Evolutionary conservation across 2,888 invertebrate genomes (phyloP).

Genomic region (Trisateles emortualis): DNA sequence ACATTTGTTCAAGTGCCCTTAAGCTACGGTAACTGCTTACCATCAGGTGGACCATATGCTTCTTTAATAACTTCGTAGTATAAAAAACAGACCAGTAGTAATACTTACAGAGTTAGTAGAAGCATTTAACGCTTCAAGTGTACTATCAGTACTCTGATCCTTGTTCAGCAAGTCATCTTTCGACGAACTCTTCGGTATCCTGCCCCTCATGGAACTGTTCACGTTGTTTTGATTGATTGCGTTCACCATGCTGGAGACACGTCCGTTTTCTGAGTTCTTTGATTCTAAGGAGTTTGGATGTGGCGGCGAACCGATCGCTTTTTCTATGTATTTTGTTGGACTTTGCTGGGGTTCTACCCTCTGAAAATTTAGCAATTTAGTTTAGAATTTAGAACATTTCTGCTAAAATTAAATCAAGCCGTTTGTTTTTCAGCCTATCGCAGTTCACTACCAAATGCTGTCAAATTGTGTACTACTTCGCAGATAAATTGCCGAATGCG

Average conservation of each 20-base stretch:
- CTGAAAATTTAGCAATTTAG: slow-evolving; percentile 57
- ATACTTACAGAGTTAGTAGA: slow-evolving; percentile 79
- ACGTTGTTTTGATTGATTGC: slow-evolving; percentile 73
- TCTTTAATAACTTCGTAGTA: no score
- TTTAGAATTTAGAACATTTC: background rate
- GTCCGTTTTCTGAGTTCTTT: slow-evolving; percentile 69
- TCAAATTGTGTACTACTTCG: no score
- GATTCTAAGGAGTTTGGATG: slow-evolving; percentile 54
- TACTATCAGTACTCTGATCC: slow-evolving; percentile 68
- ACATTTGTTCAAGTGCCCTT: no score
- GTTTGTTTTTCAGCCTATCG: no score
- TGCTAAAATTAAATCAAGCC: no score
- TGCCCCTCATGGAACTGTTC: slow-evolving; percentile 69
- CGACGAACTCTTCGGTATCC: slow-evolving; percentile 79
- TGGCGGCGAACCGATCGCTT: slow-evolving; percentile 70
- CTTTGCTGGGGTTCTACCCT: slow-evolving; percentile 81
- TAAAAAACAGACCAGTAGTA: no score
- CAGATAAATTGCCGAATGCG: no score
- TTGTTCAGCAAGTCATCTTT: slow-evolving; percentile 78
- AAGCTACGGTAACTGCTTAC: no score
- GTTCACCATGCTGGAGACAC: slow-evolving; percentile 80
- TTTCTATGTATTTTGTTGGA: slow-evolving; percentile 77
- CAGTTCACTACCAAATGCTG: no score
- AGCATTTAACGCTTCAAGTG: slow-evolving; percentile 76
- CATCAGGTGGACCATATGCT: no score